Percentiles rank a stretch among this genome's conserved stretches.
These are phyloP conservation scores for Congeria kusceri DNA, from an alignment of 2,888 invertebrate genomes.

Conservation along the genomic window DNA sequence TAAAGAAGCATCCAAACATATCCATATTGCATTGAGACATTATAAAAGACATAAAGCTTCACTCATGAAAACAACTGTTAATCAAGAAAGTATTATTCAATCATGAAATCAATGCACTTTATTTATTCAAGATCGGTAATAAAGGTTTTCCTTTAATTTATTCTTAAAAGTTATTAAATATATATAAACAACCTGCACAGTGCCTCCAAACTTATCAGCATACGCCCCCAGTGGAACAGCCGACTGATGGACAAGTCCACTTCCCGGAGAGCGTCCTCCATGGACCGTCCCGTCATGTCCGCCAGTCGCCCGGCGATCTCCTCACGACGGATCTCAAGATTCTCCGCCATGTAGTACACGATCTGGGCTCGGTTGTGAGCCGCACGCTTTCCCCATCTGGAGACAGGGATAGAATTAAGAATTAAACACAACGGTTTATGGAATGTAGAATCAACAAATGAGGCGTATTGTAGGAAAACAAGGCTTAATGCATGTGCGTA, in stretches of 20 bases:
- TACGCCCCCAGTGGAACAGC: conserved; percentile 86
- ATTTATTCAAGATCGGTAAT: no score
- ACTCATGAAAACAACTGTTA: no score
- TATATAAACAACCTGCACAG: conserved; percentile 84
- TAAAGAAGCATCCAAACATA: no score
- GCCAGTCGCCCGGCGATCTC: conserved; percentile 81
- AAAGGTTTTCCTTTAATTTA: no score
- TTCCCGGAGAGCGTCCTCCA: conserved; percentile 76
- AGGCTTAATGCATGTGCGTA: no score
- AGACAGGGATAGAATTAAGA: not conserved
- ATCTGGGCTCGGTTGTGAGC: conserved; percentile 86
- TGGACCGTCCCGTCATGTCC: conserved; percentile 78
- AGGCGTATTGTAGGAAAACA: no score
- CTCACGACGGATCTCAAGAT: conserved; percentile 82
- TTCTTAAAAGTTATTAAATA: conserved; percentile 18
- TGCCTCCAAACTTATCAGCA: conserved; percentile 85
- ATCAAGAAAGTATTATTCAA: no score
- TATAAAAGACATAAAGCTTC: no score
- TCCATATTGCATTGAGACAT: no score
- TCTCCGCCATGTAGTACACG: conserved; percentile 86
- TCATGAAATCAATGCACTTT: no score
- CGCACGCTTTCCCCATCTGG: conserved; percentile 84
- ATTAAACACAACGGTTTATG: not conserved
- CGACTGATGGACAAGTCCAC: conserved; percentile 83
- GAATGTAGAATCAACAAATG: no score